Evolutionary conservation across 2,113 vertebrate species (phyloP).

Genomic region (Corythoichthys haematopterus): DNA sequence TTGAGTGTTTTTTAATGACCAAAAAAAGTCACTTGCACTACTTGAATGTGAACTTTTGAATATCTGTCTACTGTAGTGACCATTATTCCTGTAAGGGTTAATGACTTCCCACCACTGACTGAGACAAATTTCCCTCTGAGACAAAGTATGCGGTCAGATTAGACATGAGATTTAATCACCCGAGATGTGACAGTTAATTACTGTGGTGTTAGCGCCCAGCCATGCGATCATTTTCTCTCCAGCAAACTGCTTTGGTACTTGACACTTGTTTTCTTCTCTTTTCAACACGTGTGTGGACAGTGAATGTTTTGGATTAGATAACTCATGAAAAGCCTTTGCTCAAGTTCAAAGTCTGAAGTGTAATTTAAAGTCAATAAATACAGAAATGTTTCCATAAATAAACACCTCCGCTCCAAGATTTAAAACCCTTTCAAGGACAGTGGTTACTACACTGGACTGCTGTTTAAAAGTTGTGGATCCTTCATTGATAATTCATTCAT

Average conservation of each 20-base stretch:
- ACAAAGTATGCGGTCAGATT: background rate
- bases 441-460: no score
- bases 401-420: background rate
- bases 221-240: background rate
- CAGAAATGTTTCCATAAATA: background rate
- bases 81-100: no score
- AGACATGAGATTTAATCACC: conserved; percentile 1
- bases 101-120: background rate
- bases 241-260: background rate
- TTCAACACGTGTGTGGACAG: background rate
- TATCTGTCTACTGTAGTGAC: no score
- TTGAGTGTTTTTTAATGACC: no score
- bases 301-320: background rate
- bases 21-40: no score
- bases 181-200: conserved; percentile 4
- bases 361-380: background rate
- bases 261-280: background rate
- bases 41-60: no score
- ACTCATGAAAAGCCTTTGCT: background rate
- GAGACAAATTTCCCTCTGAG: background rate
- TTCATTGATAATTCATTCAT: no score
- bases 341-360: background rate
- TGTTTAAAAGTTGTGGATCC: no score
- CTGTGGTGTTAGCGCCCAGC: background rate
- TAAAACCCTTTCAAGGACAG: no score